Conservation (phyloP, 2,113 vertebrate genomes). For the Poicephalus meyeri region DNA sequence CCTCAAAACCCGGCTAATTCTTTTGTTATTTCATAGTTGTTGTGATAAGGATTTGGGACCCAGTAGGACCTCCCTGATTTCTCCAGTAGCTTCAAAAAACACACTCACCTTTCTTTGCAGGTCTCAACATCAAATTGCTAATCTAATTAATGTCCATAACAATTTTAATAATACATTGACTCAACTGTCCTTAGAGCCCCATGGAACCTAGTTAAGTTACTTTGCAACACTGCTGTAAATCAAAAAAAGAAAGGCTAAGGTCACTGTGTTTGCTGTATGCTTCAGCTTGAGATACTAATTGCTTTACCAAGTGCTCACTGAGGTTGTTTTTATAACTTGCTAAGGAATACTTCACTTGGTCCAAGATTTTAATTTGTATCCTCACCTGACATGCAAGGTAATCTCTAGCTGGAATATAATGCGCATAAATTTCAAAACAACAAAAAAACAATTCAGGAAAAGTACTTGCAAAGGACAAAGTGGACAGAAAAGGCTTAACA, state of each 20-base stretch:
- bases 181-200: slow-evolving; percentile 56
- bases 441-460: not conserved
- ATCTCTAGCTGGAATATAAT: not conserved
- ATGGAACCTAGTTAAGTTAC: slow-evolving; percentile 66
- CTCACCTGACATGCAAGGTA: slow-evolving; percentile 4
- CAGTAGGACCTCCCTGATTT: slow-evolving; percentile 56
- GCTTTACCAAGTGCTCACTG: slow-evolving; percentile 80
- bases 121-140: slow-evolving; percentile 68
- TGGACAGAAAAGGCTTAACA: not conserved
- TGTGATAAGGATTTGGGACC: slow-evolving; percentile 68
- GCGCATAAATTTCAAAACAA: not conserved
- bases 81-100: slow-evolving; percentile 64
- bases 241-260: slow-evolving; percentile 66
- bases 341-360: slow-evolving; percentile 21
- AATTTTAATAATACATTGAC: slow-evolving; percentile 68
- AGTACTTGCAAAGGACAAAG: not conserved
- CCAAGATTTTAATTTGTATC: not conserved
- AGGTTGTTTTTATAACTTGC: slow-evolving; percentile 55
- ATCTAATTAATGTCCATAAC: slow-evolving; percentile 76
- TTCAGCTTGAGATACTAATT: slow-evolving; percentile 66
- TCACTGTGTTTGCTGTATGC: slow-evolving; percentile 50
- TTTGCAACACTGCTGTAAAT: slow-evolving; percentile 71
- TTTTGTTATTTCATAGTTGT: slow-evolving; percentile 44
- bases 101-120: slow-evolving; percentile 37
- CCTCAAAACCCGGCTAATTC: slow-evolving; percentile 43